Conservation (phyloP, 2,113 vertebrate species). For the Pelvicachromis taeniatus region DNA sequence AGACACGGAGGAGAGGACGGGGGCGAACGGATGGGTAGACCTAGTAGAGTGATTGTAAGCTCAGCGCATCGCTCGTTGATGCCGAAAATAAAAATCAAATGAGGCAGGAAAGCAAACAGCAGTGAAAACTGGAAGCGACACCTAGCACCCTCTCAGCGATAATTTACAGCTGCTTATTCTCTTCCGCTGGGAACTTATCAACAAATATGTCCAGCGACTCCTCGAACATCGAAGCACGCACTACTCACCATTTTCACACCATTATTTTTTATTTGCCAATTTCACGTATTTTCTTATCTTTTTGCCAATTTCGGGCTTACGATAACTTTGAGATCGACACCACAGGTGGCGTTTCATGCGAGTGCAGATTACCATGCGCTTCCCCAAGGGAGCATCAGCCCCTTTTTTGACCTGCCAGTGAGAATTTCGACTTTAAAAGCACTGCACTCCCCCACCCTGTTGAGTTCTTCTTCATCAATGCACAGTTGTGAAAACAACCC, state of each 20-base stretch:
- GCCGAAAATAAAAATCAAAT: constrained; percentile 6
- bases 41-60: neutral
- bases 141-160: neutral
- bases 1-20: neutral
- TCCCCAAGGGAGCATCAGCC: neutral
- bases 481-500: neutral
- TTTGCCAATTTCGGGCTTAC: neutral
- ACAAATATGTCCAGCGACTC: neutral
- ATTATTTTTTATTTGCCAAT: neutral
- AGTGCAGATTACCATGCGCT: neutral
- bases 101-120: constrained; percentile 7
- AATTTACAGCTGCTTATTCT: neutral
- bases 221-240: neutral
- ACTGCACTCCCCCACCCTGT: neutral
- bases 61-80: neutral
- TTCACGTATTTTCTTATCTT: neutral
- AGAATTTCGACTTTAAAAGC: neutral
- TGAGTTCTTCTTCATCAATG: neutral
- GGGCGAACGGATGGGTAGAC: neutral
- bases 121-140: neutral
- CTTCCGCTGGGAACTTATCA: neutral
- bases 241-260: neutral
- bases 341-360: neutral
- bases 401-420: neutral
- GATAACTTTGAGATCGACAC: neutral